Conservation (phyloP, 2,888 invertebrate species). For the Nomada fabriciana region DNA sequence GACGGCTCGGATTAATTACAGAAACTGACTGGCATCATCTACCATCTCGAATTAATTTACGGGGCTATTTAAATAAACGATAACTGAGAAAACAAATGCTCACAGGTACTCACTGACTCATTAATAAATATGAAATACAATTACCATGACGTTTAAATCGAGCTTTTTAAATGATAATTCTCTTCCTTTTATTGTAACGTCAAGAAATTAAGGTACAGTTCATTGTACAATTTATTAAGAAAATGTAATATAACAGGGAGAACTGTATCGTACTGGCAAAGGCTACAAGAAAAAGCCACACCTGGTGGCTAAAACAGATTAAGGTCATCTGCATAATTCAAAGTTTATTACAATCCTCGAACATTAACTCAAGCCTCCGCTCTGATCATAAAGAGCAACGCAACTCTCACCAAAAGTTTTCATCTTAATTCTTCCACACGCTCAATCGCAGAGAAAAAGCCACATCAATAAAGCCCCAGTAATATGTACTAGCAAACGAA, state of each 20-base stretch:
- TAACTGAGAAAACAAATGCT: not conserved
- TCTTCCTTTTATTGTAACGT: not conserved
- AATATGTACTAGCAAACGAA: too few relatives aligned
- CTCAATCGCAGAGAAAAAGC: not conserved
- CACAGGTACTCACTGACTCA: too few relatives aligned
- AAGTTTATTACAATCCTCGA: not conserved
- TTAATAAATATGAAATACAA: not conserved
- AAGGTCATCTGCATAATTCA: not conserved
- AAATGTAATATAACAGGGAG: too few relatives aligned
- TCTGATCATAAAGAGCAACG: not conserved
- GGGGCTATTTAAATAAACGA: not conserved
- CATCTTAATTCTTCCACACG: not conserved
- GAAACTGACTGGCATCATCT: constrained; percentile 3
- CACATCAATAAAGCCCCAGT: not conserved
- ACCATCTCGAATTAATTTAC: constrained; percentile 12
- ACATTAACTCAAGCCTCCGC: not conserved
- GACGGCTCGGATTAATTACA: constrained; percentile 30
- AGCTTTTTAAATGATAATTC: too few relatives aligned
- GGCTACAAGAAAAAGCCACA: not conserved
- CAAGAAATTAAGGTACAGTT: not conserved
- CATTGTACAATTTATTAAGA: not conserved
- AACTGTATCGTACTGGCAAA: too few relatives aligned
- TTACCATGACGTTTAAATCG: not conserved
- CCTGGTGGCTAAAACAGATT: not conserved
- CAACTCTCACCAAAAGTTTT: not conserved